Conservation (phyloP, 2,888 invertebrate genomes). For the Pasiphila rectangulata region DNA sequence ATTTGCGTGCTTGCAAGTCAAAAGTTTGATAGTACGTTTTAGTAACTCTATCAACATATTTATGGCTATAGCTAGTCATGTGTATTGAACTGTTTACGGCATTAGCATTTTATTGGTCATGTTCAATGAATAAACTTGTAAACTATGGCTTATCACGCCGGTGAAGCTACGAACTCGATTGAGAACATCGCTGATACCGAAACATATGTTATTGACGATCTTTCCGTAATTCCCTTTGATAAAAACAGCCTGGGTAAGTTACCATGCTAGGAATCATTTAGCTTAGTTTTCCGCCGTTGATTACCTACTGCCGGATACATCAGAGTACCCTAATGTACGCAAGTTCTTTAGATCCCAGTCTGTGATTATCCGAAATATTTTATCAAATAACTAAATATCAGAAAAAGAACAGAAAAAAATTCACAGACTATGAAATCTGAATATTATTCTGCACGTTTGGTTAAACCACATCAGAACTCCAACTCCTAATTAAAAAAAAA, state of each 20-base stretch:
- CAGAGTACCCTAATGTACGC: no score
- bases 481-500: no score
- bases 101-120: slow-evolving; percentile 37
- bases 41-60: neutral
- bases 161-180: slow-evolving; percentile 48
- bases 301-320: no score
- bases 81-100: slow-evolving; percentile 61
- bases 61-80: slow-evolving; percentile 51
- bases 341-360: no score
- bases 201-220: slow-evolving; percentile 78
- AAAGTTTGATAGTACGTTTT: neutral
- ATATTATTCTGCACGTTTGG: no score
- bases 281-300: no score
- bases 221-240: slow-evolving; percentile 92
- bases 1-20: neutral
- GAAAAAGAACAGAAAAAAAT: no score
- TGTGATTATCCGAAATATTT: no score
- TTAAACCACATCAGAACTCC: no score
- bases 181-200: slow-evolving; percentile 47
- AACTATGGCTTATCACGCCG: slow-evolving; percentile 69
- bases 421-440: no score
- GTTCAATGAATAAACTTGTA: slow-evolving; percentile 39
- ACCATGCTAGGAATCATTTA: no score
- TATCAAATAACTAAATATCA: no score
- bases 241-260: slow-evolving; percentile 93